These are phyloP conservation scores for Eulacestoma nigropectus DNA, from an alignment of 2,113 vertebrate genomes.

Conservation along the genomic window DNA sequence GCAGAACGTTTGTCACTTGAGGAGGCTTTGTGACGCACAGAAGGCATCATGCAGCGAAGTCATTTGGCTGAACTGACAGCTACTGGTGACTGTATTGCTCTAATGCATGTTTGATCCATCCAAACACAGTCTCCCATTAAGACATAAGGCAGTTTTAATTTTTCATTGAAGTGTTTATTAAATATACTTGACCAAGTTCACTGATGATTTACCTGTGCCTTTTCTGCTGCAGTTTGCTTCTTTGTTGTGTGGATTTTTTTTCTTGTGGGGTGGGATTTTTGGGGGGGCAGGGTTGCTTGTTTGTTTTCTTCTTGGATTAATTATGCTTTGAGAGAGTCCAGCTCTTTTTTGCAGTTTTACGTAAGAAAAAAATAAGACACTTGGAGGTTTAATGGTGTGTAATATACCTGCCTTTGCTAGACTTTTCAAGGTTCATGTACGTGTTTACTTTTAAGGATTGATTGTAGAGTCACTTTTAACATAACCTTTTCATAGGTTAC, in stretches of 20 bases:
- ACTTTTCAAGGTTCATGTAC: background rate
- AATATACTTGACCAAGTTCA: background rate
- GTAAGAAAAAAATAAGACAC: background rate
- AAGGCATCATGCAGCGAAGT: conserved; percentile 22
- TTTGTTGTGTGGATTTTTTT: background rate
- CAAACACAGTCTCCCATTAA: background rate
- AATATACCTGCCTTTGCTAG: background rate
- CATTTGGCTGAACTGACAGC: conserved; percentile 25
- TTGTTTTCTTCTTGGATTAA: background rate
- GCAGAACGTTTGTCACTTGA: background rate
- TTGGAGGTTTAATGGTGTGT: background rate
- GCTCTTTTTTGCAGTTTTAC: background rate
- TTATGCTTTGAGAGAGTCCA: background rate
- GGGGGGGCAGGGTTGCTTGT: no score
- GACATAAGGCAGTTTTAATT: background rate
- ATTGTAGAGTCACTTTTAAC: background rate
- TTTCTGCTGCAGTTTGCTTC: background rate
- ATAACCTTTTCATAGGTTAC: background rate
- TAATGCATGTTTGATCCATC: background rate
- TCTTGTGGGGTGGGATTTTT: background rate
- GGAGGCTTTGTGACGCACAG: background rate
- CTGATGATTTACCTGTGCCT: background rate
- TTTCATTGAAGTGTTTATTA: background rate
- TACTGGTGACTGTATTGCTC: background rate
- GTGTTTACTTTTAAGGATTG: background rate